Evolutionary conservation across 1,140 invertebrate genomes (phyloP), one percentile per base, ranked within the genome.

Genomic region (Ooceraea biroi): DNA sequence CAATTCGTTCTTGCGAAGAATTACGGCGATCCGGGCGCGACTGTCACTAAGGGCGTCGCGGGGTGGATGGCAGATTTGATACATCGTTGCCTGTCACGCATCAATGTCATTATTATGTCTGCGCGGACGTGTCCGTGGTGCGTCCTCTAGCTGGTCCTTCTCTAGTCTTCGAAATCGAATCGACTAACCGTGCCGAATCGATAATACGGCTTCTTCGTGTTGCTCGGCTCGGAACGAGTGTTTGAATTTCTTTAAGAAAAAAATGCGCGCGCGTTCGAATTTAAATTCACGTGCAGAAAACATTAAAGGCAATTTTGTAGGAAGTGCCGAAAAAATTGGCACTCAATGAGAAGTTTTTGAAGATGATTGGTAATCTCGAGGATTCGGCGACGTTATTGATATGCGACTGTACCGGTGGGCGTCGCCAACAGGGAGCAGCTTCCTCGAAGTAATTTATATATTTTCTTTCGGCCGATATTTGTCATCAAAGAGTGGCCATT

Each of bases 401-500:
- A 63, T 22, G 71, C 57, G 61, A 58, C 46, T n/a, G 68, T 76
- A 65, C 48, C 30, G 69, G 85, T 87, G 84, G 87, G 89, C 85
- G 88, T 91, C 85, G 84, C 88, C 87, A 76, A 90, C 84, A 89
- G 85, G 85, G 86, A 89, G 88, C 88, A 91, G 89, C 89, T 90
- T 91, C 89, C 85, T 85, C 84, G 72, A 89, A 90, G 90, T 94
- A 94, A 94, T 94, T 94, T 94, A 94, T 94, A 94, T 93, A 92
- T 94, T 94, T 94, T 92, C 92, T 91, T 92, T 92, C 85, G 91
- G 73, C 91, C 90, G 92, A 93, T 94, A 94, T 94, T 94, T 94
- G 93, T 94, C 94, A 94, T 94, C 93, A 94, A 94, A 93, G 93
- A 94, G 92, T 92, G 91, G 92, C 94, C 93, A 94, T 94, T 94